A percentile compares a stretch with the other conserved stretches of the same genome.
Evolutionary conservation across 2,113 vertebrate species (phyloP).

Genomic region (Sminthopsis crassicaudata): DNA sequence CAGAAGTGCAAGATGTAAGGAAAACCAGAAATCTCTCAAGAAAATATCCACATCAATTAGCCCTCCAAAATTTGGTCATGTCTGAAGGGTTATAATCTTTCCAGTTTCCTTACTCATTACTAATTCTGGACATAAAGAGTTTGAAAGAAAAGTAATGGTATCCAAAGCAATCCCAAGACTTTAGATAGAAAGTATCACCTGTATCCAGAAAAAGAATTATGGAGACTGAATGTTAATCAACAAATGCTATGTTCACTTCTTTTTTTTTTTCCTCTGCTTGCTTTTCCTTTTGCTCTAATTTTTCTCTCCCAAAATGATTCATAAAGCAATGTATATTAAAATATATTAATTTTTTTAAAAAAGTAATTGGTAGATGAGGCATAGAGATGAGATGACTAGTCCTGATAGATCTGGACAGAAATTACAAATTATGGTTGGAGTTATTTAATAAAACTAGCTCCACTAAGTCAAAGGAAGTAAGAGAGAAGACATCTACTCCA

Average conservation of each 20-base stretch:
- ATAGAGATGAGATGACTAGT: neutral
- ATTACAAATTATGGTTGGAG: neutral
- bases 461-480: neutral
- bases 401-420: neutral
- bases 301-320: no score
- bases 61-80: neutral
- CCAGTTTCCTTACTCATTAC: neutral
- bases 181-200: no score
- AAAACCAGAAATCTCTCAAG: neutral
- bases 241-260: no score
- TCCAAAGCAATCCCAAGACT: no score
- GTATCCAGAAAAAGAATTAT: no score
- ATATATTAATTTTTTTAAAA: neutral
- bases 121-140: neutral
- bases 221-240: no score
- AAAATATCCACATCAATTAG: neutral
- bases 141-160: neutral
- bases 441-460: neutral
- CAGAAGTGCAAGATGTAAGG: neutral
- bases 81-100: neutral
- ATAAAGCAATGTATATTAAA: no score
- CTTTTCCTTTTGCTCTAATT: no score
- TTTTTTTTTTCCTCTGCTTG: no score
- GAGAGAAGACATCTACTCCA: neutral
- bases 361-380: neutral